Evolutionary conservation across 2,888 invertebrate genomes (phyloP), one percentile per base, ranked within the genome.

Genomic region (Glaucopsyche alexis): DNA sequence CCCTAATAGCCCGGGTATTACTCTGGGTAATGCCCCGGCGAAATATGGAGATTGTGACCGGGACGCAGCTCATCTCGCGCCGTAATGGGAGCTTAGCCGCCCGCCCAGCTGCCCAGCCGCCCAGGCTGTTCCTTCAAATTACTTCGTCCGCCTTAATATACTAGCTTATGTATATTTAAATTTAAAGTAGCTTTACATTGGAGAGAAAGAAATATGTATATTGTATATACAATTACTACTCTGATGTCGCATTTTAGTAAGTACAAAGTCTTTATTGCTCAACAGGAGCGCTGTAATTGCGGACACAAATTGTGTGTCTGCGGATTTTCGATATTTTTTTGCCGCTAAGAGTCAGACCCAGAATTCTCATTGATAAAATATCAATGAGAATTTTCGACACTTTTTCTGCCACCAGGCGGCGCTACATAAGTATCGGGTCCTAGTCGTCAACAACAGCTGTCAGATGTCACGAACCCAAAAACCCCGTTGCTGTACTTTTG

Each of bases 81-180:
- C 52, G 52, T 52, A 52, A 52, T 52, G 52, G 52, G 52, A 52
- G 52, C 52, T 52, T 52, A 52, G 52, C 52, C 16, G 52, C 52
- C 52, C n/a, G 49, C 49, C 49, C 49, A 49, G 14, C 14, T 14
- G 49, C 49, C 49, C 14, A 49, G 50, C 50, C 50, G 50, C 16
- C 50, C 50, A 49, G 49, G 5, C 14, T 0, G 16, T n/a, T 52
- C 52, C 16, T 52, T 52, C 52, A 52, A 52, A 52, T 52, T 52
- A 52, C n/a, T 14, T 52, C 50, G n/a, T 7, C 14, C 16, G 50
- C 16, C 16, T 52, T 52, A 7, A 52, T n/a, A 7, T n/a, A 52
- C 50, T 7, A 5, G 16, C 52, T 52, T n/a, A 50, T 50, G 14
- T 7, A n/a, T 14, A 50, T 50, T 3, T 13, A 5, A 14, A n/a